phyloP scores from a whole-genome alignment of 2,888 invertebrate genomes.

The Polymixis flavicincta region DNA sequence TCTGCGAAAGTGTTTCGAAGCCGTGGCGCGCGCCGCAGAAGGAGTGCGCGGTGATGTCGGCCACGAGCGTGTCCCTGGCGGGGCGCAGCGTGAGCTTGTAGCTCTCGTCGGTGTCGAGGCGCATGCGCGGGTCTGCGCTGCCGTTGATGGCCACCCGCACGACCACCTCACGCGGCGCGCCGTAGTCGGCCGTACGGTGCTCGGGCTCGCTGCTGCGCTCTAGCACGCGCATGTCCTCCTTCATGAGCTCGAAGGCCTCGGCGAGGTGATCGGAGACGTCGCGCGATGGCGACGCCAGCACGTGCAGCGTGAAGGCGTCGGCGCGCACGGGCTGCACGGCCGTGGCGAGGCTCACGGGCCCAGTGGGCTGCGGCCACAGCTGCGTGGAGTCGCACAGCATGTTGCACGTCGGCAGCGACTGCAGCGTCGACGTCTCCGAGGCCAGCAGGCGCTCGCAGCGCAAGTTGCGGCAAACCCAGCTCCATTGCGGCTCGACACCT shows the following conservation, averaged over 20 bases:
- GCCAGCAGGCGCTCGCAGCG: slow-evolving; percentile 92
- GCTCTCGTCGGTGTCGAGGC: slow-evolving; percentile 93
- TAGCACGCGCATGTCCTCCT: slow-evolving; percentile 86
- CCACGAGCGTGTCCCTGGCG: slow-evolving; percentile 88
- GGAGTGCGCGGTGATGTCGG: slow-evolving; percentile 92
- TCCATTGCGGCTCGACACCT: slow-evolving; percentile 92
- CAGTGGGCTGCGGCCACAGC: slow-evolving; percentile 95
- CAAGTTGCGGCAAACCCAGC: slow-evolving; percentile 93
- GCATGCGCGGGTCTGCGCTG: slow-evolving; percentile 89
- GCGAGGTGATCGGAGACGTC: slow-evolving; percentile 83
- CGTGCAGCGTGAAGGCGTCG: slow-evolving; percentile 87
- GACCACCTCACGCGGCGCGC: slow-evolving; percentile 84
- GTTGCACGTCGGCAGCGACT: slow-evolving; percentile 93
- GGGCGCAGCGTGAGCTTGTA: slow-evolving; percentile 92
- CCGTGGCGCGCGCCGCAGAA: slow-evolving; percentile 95
- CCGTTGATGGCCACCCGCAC: slow-evolving; percentile 90
- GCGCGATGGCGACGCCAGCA: slow-evolving; percentile 79
- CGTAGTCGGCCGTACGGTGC: slow-evolving; percentile 72
- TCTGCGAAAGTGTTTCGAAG: slow-evolving; percentile 94
- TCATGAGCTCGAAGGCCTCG: slow-evolving; percentile 89
- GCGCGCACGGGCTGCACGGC: slow-evolving; percentile 91
- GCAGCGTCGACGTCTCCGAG: slow-evolving; percentile 83
- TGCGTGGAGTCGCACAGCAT: slow-evolving; percentile 94
- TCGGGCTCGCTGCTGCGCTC: slow-evolving; percentile 82
- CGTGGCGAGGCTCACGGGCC: slow-evolving; percentile 92